Percentiles rank a stretch among this genome's conserved stretches.
These are phyloP conservation scores for Phoeniculus purpureus DNA, from an alignment of 2,797 vertebrate genomes.

Conservation along the genomic window DNA sequence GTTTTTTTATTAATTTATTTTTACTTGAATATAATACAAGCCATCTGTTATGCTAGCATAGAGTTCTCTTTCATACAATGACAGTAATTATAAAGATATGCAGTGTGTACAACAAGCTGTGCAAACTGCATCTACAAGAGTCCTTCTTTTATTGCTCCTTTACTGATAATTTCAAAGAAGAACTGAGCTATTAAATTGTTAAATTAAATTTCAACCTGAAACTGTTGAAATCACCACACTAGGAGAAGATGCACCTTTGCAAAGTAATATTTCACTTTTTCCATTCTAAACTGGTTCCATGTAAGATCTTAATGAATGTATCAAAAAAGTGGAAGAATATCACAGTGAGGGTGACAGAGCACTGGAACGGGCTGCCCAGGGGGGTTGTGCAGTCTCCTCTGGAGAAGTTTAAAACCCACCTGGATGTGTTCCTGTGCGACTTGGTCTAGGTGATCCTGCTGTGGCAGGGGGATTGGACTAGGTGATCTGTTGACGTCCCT, in stretches of 20 bases:
- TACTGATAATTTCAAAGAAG: neutral
- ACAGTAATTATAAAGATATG: conserved; percentile 26
- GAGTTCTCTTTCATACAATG: neutral
- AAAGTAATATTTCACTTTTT: neutral
- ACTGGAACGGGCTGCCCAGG: too few species aligned
- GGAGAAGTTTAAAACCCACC: too few species aligned
- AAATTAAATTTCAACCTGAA: neutral
- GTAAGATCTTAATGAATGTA: neutral
- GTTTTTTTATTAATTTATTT: conserved; percentile 7
- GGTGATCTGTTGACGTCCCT: too few species aligned
- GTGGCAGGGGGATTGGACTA: too few species aligned
- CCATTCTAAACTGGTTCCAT: neutral
- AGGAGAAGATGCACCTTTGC: neutral
- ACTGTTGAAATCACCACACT: neutral
- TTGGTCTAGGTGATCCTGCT: too few species aligned
- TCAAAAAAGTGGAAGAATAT: neutral
- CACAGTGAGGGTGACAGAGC: too few species aligned
- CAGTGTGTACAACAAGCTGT: neutral
- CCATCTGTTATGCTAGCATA: neutral
- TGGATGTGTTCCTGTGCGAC: too few species aligned
- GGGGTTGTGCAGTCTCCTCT: too few species aligned
- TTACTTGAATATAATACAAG: conserved; percentile 28
- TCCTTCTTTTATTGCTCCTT: conserved; percentile 16
- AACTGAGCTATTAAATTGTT: neutral
- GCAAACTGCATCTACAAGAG: neutral